Conservation (phyloP, 2,888 invertebrate species). For the Neoscelio sp. region DNA sequence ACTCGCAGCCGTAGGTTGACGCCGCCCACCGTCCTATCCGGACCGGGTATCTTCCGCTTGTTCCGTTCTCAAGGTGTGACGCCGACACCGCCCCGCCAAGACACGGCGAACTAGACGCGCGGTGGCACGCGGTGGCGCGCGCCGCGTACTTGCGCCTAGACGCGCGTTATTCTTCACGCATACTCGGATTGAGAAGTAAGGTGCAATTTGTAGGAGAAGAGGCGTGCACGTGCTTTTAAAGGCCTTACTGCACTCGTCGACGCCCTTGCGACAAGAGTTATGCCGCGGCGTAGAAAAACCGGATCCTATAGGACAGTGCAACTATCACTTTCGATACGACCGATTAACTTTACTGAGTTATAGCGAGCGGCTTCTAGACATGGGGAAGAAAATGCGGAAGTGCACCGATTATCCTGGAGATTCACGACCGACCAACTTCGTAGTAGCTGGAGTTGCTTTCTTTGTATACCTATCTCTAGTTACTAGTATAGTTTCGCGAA, state of each 20-base stretch:
- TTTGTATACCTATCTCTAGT: background rate
- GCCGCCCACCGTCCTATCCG: slow-evolving; percentile 81
- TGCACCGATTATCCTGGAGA: slow-evolving; percentile 53
- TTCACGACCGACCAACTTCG: slow-evolving; percentile 44
- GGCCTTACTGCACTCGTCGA: slow-evolving; percentile 52
- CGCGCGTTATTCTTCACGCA: slow-evolving; percentile 60
- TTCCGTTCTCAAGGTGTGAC: slow-evolving; percentile 73
- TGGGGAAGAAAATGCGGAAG: slow-evolving; percentile 38
- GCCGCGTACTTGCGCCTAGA: slow-evolving; percentile 64
- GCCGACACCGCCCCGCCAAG: slow-evolving; percentile 58
- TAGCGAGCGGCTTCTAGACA: background rate
- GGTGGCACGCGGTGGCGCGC: too few relatives aligned
- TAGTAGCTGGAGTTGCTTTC: slow-evolving; percentile 10
- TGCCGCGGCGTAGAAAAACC: too few relatives aligned
- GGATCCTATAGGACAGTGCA: too few relatives aligned
- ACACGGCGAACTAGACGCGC: slow-evolving; percentile 61
- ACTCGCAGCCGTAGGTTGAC: slow-evolving; percentile 73
- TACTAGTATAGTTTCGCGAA: too few relatives aligned
- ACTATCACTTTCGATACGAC: slow-evolving; percentile 34
- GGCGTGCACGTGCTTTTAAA: slow-evolving; percentile 48
- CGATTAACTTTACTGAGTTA: slow-evolving; percentile 58
- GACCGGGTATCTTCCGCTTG: slow-evolving; percentile 57
- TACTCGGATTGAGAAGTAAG: slow-evolving; percentile 46
- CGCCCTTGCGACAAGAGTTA: slow-evolving; percentile 43
- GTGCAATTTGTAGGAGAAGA: slow-evolving; percentile 34